Evolutionary conservation across 2,888 invertebrate genomes (phyloP).

Genomic region (Lymantria monacha): DNA sequence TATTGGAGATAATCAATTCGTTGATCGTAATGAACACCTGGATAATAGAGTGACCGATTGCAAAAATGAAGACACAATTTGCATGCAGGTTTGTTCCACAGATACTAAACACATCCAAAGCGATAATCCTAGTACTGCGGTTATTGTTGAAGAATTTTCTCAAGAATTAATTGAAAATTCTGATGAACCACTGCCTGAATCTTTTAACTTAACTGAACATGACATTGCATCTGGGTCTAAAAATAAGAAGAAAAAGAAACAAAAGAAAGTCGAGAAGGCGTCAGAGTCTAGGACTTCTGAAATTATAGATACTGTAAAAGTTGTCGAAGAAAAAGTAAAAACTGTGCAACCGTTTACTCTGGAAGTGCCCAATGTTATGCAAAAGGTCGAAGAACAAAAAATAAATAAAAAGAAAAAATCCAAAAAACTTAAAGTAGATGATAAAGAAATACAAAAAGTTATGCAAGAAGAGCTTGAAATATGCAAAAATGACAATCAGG

Average conservation of each 20-base stretch:
- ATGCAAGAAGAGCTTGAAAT: too few relatives aligned
- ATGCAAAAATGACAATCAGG: background rate
- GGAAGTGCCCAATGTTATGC: constrained; percentile 34
- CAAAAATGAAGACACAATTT: background rate
- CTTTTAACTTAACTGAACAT: background rate
- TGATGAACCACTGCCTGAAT: background rate
- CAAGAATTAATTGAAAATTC: background rate
- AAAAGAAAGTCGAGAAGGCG: constrained; percentile 43
- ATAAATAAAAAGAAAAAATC: constrained; percentile 26
- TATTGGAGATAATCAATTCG: too few relatives aligned
- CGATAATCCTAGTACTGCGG: background rate
- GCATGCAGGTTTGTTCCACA: background rate
- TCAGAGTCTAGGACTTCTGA: constrained; percentile 28
- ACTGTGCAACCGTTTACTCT: constrained; percentile 29
- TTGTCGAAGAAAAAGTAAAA: constrained; percentile 26
- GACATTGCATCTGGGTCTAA: background rate
- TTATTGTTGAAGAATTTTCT: background rate
- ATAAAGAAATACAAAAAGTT: constrained; percentile 7
- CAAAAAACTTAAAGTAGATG: constrained; percentile 24
- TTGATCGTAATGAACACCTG: background rate
- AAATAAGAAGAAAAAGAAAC: constrained; percentile 53
- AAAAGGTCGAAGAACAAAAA: constrained; percentile 41
- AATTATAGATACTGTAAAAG: constrained; percentile 28
- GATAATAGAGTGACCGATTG: background rate
- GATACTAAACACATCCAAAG: background rate